These are phyloP conservation scores for Lasioglossum morio DNA, from an alignment of 2,888 invertebrate species.

Conservation along the genomic window DNA sequence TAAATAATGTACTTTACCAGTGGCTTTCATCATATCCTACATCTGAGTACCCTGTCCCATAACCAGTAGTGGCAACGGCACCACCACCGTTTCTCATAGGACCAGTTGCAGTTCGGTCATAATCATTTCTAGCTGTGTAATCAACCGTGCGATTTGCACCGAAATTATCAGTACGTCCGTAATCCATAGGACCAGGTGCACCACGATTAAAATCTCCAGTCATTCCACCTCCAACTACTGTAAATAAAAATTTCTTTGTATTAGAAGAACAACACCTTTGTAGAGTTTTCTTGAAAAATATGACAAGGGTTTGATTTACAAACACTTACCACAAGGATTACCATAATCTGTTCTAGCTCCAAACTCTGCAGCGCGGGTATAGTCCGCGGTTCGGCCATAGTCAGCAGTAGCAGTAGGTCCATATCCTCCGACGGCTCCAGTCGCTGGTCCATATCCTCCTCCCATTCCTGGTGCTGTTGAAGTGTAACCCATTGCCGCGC, in stretches of 20 bases:
- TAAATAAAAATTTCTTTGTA: conserved; percentile 34
- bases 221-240: conserved; percentile 81
- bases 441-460: conserved; percentile 81
- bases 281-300: not conserved
- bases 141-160: conserved; percentile 81
- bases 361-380: conserved; percentile 80
- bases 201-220: conserved; percentile 82
- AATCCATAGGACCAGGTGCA: conserved; percentile 82
- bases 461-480: conserved; percentile 81
- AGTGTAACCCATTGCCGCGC: conserved; percentile 82
- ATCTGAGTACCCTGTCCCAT: conserved; percentile 82
- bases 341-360: conserved; percentile 81
- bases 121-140: conserved; percentile 81
- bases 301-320: not conserved
- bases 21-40: conserved; percentile 80
- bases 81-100: conserved; percentile 83
- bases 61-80: conserved; percentile 79
- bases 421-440: conserved; percentile 81
- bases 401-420: conserved; percentile 81
- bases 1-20: conserved; percentile 64
- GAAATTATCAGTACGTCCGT: conserved; percentile 82
- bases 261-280: not conserved
- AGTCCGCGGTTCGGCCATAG: conserved; percentile 81
- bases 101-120: conserved; percentile 81
- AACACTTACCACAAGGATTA: conserved; percentile 69